Base-by-base conservation (phyloP, 2,113 vertebrate genomes). In the Nyctereutes procyonoides region DNA sequence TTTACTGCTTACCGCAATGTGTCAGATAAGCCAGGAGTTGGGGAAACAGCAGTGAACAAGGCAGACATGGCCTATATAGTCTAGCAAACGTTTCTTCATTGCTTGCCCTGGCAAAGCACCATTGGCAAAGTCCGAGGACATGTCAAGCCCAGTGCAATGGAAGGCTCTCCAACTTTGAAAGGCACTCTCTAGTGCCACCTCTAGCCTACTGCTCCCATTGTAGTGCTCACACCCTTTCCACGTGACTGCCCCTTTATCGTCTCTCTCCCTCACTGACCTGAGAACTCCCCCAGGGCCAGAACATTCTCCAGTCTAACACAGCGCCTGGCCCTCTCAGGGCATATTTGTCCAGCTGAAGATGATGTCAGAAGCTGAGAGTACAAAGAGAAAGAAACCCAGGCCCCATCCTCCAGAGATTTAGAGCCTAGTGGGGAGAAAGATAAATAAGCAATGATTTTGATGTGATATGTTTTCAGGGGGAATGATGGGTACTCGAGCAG, bases 191-290 rank as follows among this genome's bases (percentile, higher is more conserved):
- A 43, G 14, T 7, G 3, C 43, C 43, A 9, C 9, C 28, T 90
- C 24, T 20, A 2, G n/a, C 43, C 20, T 17, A 2, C 22, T 30
- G n/a, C 73, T 8, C 0, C 55, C 60, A 32, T 22, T 8, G 20
- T 8, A 16, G 4, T 2, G 0, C 19, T 20, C 15, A 2, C 3
- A 11, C 17, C 38, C 62, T 79, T 56, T n/a, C 4, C 0, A 0
- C 3, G 35, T 4, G 22, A 24, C 8, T 28, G 14, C 6, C 90
- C 38, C 0, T 32, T 8, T 1, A 8, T 60, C 15, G 14, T 38
- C 74, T 35, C 17, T 48, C 82, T 51, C 63, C 15, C 79, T 62
- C 24, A 1, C 0, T 77, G 58, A 35, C 43, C 48, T 22, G 63
- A 69, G 55, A 35, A 28, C 10, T 19, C 20, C 32, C 73, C 26